Evolutionary conservation across 1,140 invertebrate genomes (phyloP), one percentile per base, ranked within the genome.

Genomic region (Ruditapes philippinarum): DNA sequence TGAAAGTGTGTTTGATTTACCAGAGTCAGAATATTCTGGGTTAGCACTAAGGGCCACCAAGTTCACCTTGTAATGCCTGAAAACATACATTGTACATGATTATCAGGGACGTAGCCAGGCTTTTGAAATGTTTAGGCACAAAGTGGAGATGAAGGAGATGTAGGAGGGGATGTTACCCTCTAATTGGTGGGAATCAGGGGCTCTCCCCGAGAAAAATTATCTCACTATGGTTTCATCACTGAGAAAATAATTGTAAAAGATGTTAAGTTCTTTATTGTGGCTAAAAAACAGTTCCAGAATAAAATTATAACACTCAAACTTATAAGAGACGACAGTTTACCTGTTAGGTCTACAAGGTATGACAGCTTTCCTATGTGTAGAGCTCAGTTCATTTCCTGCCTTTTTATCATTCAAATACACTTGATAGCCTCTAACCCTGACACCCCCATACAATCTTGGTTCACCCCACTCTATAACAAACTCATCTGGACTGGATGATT

Each of bases 391-490:
- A 91, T 93, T 94, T 14, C 95, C 95, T 42, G 94, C 93, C 83
- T 95, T 95, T 90, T 95, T 95, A 70, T 95, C 95, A 92, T 96
- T 95, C 84, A 96, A 74, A 79, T 93, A 95, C 38, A 95, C 93
- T 92, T 96, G 95, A 85, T 96, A 96, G 51, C 95, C 95, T 83
- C 93, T 93, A 36, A 96, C 90, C 78, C 93, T 94, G 62, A 94
- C 92, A 38, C 93, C 93, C 33, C 94, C 94, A 92, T 94, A 95
- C 19, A 95, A 74, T 65, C 92, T 91, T 17, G 95, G 95, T 89
- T 96, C 95, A 22, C 93, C 94, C 95, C 95, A 96, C 76, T 95
- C 95, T 70, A 96, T 93, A 12, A 93, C 92, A 91, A 96, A 95
- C 85, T 95, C 94, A 68, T 95, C 95, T 33, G 93, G 90, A 57